Conservation (phyloP, 2,113 vertebrate genomes). For the Odontophorus gujanensis region DNA sequence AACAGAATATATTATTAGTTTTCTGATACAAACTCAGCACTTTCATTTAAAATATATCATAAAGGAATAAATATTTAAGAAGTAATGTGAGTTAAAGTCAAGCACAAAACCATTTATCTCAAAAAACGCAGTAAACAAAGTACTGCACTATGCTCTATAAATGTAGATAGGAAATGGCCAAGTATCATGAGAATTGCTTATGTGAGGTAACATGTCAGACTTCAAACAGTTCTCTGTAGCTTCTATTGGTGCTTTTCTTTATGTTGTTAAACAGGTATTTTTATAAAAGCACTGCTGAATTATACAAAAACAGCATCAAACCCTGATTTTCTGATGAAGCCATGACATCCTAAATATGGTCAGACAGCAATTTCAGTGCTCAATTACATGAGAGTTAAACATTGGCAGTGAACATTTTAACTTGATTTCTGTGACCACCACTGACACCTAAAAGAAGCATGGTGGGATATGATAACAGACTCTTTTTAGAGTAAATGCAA, state of each 20-base stretch:
- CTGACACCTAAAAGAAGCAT: background rate
- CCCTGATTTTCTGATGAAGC: background rate
- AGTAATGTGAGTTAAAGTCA: background rate
- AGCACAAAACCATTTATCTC: background rate
- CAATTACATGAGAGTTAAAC: background rate
- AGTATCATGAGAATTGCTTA: background rate
- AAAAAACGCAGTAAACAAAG: background rate
- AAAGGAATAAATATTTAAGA: background rate
- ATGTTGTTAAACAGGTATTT: background rate
- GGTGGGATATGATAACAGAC: background rate
- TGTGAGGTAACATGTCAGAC: background rate
- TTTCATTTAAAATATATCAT: background rate
- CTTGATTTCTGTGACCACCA: background rate
- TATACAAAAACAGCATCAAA: background rate
- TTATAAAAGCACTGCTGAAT: background rate
- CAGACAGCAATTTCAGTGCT: background rate
- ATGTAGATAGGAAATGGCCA: background rate
- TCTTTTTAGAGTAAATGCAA: background rate
- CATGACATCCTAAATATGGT: background rate
- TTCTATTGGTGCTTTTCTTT: background rate
- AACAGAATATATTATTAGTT: slow-evolving; percentile 35
- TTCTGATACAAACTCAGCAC: background rate
- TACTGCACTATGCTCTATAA: background rate
- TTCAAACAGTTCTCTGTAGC: background rate
- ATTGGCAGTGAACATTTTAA: background rate